These are phyloP conservation scores for Bombus pascuorum DNA, from an alignment of 1,140 invertebrate species.

Conservation along the genomic window DNA sequence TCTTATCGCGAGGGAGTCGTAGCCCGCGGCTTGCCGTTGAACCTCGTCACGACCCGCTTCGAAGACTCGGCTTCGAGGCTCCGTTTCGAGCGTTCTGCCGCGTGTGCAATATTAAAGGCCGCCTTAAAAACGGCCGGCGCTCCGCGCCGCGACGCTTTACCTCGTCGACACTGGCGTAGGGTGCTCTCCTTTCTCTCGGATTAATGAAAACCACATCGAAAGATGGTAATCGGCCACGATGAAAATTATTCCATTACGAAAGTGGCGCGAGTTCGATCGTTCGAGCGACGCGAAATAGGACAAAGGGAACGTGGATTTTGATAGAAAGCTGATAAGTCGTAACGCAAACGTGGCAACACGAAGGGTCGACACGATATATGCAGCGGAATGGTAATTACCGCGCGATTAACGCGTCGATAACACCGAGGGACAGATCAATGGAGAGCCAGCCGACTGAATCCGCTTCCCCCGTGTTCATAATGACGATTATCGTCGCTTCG, in stretches of 20 bases:
- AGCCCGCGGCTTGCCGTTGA: conserved; percentile 59
- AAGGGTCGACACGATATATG: neutral
- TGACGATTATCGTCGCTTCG: neutral
- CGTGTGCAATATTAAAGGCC: conserved; percentile 41
- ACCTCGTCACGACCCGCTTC: conserved; percentile 56
- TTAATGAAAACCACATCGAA: neutral
- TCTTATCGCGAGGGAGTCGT: conserved; percentile 70
- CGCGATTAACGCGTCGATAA: conserved; percentile 1
- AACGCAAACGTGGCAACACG: conserved; percentile 1
- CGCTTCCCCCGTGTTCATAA: no score
- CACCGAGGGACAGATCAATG: neutral
- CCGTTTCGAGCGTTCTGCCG: conserved; percentile 47
- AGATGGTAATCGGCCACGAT: neutral
- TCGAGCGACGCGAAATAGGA: neutral
- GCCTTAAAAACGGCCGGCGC: conserved; percentile 45
- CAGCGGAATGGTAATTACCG: neutral
- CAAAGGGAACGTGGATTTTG: neutral
- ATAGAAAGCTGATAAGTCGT: neutral
- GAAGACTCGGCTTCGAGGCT: conserved; percentile 25
- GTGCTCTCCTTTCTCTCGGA: no score
- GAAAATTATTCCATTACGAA: neutral
- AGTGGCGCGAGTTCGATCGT: neutral
- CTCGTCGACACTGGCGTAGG: conserved; percentile 21
- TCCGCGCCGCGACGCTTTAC: neutral
- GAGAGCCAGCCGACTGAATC: no score